phyloP scores from a whole-genome alignment of 2,797 vertebrate species.

The Percopsis omiscomaycus region DNA sequence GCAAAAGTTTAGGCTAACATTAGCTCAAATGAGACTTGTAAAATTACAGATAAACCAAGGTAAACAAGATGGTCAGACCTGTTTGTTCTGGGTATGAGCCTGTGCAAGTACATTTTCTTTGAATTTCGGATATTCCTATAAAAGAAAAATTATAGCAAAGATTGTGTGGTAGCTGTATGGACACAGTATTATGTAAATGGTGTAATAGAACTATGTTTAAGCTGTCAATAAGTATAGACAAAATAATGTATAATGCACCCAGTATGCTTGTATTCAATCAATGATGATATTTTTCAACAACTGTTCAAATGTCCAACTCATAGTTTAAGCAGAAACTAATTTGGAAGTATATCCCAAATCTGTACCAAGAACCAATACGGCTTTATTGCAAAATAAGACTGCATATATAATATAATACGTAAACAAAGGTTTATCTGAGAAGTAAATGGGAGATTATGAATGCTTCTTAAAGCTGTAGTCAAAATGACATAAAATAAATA shows the following conservation, averaged over 20 bases:
- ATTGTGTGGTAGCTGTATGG: background rate
- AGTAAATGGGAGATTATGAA: constrained; percentile 32
- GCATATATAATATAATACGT: constrained; percentile 51
- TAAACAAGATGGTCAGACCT: constrained; percentile 83
- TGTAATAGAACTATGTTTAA: too few relatives aligned
- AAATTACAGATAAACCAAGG: too few relatives aligned
- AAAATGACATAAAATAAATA: too few relatives aligned
- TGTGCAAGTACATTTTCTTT: constrained; percentile 84
- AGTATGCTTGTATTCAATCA: too few relatives aligned
- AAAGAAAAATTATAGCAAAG: constrained; percentile 66
- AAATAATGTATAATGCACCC: too few relatives aligned
- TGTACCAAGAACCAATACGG: constrained; percentile 56
- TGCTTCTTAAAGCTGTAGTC: background rate
- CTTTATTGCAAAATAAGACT: constrained; percentile 58
- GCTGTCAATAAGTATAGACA: too few relatives aligned
- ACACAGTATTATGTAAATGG: too few relatives aligned
- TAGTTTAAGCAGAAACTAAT: constrained; percentile 39
- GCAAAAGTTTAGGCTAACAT: too few relatives aligned
- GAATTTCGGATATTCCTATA: constrained; percentile 87
- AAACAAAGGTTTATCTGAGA: constrained; percentile 45
- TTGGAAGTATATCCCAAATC: constrained; percentile 45
- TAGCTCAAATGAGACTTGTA: too few relatives aligned
- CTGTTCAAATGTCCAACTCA: constrained; percentile 4
- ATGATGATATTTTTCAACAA: background rate
- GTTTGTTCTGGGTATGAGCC: constrained; percentile 85